These are phyloP conservation scores for Drosophila paramelanica DNA, from an alignment of 2,888 invertebrate species.

Conservation along the genomic window DNA sequence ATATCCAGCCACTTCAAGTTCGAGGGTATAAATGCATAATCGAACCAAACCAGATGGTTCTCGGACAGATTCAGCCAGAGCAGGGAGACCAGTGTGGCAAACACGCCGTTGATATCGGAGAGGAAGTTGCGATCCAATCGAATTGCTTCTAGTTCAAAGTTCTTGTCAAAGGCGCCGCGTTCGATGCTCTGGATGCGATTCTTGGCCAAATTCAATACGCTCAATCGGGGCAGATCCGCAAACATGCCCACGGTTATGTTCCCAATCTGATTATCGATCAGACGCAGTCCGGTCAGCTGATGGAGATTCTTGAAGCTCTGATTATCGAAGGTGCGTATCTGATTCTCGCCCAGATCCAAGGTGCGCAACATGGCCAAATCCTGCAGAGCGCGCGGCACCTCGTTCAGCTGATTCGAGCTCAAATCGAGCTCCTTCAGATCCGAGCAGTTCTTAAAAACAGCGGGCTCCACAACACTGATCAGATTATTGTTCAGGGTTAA, in stretches of 20 bases:
- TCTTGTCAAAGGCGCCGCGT: conserved; percentile 92
- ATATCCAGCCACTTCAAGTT: conserved; percentile 96
- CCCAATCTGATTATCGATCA: conserved; percentile 96
- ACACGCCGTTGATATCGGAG: conserved; percentile 95
- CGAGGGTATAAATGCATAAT: conserved; percentile 95
- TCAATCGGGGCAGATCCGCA: conserved; percentile 92
- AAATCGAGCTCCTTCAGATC: conserved; percentile 95
- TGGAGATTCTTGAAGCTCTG: conserved; percentile 93
- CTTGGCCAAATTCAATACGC: conserved; percentile 94
- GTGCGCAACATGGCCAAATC: conserved; percentile 93
- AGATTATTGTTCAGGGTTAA: conserved; percentile 94
- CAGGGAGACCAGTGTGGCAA: conserved; percentile 92
- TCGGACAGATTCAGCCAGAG: conserved; percentile 95
- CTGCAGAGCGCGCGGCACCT: conserved; percentile 93
- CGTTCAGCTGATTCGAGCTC: conserved; percentile 93
- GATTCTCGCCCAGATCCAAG: conserved; percentile 96
- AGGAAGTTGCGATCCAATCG: conserved; percentile 95
- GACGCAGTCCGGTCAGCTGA: conserved; percentile 93
- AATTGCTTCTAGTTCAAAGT: conserved; percentile 93
- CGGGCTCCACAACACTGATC: conserved; percentile 91
- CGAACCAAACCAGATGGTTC: conserved; percentile 96
- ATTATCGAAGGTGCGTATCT: conserved; percentile 92
- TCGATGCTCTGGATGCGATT: conserved; percentile 95
- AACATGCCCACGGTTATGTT: conserved; percentile 94
- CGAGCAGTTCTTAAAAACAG: conserved; percentile 94